These are phyloP conservation scores for Pissodes strobi DNA, from an alignment of 1,140 invertebrate genomes.

Conservation along the genomic window DNA sequence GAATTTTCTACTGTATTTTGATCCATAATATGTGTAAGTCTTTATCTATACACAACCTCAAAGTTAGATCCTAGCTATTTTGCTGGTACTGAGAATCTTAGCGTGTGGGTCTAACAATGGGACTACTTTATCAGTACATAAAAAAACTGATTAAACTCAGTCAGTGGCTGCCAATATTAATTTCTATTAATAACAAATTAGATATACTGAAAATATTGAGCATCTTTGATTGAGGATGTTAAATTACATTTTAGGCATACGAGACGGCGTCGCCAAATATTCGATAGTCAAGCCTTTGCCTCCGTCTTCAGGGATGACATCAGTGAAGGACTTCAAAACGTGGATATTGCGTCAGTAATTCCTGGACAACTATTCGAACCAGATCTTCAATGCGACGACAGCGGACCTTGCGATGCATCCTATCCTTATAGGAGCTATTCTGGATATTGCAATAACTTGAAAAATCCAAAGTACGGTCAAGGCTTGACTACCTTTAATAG, in stretches of 20 bases:
- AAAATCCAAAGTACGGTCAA: conserved; percentile 83
- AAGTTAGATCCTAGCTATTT: too few relatives aligned
- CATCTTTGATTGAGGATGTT: too few relatives aligned
- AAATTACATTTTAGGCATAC: conserved; percentile 54
- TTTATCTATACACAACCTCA: too few relatives aligned
- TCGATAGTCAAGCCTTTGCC: conserved; percentile 69
- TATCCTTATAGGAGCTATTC: conserved; percentile 79
- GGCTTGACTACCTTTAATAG: conserved; percentile 84
- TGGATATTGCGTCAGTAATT: conserved; percentile 67
- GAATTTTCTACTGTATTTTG: too few relatives aligned
- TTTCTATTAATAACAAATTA: too few relatives aligned
- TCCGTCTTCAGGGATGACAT: conserved; percentile 69
- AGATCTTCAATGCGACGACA: conserved; percentile 65
- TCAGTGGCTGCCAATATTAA: too few relatives aligned
- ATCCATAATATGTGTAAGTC: too few relatives aligned
- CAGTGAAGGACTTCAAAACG: conserved; percentile 72
- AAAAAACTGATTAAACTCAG: too few relatives aligned
- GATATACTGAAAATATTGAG: too few relatives aligned
- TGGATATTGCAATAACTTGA: conserved; percentile 90
- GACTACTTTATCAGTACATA: too few relatives aligned
- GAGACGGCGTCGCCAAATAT: conserved; percentile 72
- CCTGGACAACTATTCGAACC: conserved; percentile 56
- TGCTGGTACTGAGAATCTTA: too few relatives aligned
- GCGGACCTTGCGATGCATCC: conserved; percentile 75
- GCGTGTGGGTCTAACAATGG: too few relatives aligned